Evolutionary conservation across 2,113 vertebrate species (phyloP).

Genomic region (Paramisgurnus dabryanus): DNA sequence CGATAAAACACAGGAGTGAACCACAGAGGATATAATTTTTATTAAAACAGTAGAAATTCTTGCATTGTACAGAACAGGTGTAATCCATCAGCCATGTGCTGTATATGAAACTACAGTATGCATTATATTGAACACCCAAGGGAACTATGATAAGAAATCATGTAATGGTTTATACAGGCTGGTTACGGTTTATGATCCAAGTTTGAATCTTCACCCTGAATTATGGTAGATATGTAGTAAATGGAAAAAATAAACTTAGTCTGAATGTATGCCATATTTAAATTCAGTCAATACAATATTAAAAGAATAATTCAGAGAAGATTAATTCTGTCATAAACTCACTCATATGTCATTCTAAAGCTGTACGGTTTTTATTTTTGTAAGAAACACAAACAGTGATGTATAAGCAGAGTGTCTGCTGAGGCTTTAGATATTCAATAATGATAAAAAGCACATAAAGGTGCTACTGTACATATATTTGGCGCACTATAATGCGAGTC

Average conservation of each 20-base stretch:
- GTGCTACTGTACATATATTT: no score
- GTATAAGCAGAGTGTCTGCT: not conserved
- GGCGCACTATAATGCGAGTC: no score
- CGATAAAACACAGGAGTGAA: slow-evolving; percentile 1
- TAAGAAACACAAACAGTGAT: not conserved
- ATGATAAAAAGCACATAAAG: no score
- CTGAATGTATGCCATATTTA: not conserved
- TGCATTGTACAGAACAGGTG: not conserved
- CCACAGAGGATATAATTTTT: not conserved
- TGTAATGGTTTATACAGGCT: not conserved
- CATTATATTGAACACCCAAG: slow-evolving; percentile 9
- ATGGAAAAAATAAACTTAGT: not conserved
- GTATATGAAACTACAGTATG: slow-evolving; percentile 6
- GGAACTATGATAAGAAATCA: not conserved
- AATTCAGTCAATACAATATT: not conserved
- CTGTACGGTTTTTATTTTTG: not conserved
- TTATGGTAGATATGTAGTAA: not conserved
- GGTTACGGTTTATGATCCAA: not conserved
- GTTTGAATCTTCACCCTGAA: not conserved
- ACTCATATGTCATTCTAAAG: not conserved
- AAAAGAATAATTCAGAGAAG: not conserved
- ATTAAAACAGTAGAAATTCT: not conserved
- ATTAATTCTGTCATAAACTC: not conserved
- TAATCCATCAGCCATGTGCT: slow-evolving; percentile 4
- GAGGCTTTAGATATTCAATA: no score